These are phyloP conservation scores for Petrocephalus sullivani DNA, from an alignment of 2,797 vertebrate species.

Conservation along the genomic window DNA sequence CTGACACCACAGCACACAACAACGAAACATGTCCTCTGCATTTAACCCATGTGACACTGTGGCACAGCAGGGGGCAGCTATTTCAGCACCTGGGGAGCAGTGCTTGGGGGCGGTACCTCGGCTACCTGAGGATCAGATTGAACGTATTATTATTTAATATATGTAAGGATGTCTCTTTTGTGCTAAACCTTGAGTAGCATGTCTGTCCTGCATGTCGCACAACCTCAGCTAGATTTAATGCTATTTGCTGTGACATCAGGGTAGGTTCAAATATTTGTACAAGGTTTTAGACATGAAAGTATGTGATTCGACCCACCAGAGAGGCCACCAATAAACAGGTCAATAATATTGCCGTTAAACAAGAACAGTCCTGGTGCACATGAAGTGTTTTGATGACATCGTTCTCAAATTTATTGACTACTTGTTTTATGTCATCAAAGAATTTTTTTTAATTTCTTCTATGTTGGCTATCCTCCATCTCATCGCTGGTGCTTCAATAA, in stretches of 20 bases:
- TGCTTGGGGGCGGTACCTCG: too few relatives aligned
- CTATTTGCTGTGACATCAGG: neutral
- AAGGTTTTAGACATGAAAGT: neutral
- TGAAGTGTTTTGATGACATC: neutral
- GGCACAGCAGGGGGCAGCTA: too few relatives aligned
- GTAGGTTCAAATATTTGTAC: neutral
- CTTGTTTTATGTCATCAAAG: neutral
- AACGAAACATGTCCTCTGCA: too few relatives aligned
- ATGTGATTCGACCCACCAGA: neutral
- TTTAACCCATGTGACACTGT: too few relatives aligned
- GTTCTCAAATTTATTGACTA: neutral
- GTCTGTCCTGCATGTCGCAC: neutral
- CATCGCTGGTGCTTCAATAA: neutral
- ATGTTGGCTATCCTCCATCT: neutral
- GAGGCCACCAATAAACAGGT: too few relatives aligned
- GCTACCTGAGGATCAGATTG: neutral
- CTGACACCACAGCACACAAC: too few relatives aligned
- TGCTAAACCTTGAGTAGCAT: neutral
- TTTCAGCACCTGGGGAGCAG: too few relatives aligned
- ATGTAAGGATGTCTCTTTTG: neutral
- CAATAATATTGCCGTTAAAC: neutral
- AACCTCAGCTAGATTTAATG: neutral
- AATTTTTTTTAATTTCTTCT: neutral
- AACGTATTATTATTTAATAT: neutral
- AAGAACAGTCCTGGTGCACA: neutral